Percentiles rank a stretch among this genome's conserved stretches.
These are phyloP conservation scores for Neelides folsomi DNA, from an alignment of 2,888 invertebrate species.

Conservation along the genomic window DNA sequence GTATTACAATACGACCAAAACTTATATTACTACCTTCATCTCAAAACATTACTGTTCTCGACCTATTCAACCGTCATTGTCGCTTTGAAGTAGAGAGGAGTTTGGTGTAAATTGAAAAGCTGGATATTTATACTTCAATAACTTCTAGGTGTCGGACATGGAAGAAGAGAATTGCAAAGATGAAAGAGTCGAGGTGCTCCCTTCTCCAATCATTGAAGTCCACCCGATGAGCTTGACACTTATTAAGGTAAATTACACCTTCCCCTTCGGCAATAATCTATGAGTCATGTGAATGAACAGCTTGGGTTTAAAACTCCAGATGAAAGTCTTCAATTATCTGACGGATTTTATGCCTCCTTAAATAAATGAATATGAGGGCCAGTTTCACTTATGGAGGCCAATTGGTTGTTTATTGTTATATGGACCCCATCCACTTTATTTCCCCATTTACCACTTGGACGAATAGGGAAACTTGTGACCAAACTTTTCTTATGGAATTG, in stretches of 20 bases:
- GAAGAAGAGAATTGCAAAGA: conserved; percentile 56
- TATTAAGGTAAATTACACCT: conserved; percentile 46
- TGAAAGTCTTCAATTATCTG: too few species aligned
- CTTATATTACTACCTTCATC: too few species aligned
- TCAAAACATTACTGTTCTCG: neutral
- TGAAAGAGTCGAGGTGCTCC: conserved; percentile 46
- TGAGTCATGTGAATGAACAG: too few species aligned
- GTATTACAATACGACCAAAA: conserved; percentile 36
- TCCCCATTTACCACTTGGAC: too few species aligned
- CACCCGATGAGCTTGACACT: conserved; percentile 57
- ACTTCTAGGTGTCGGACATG: conserved; percentile 43
- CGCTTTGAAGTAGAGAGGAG: neutral
- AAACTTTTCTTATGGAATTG: too few species aligned
- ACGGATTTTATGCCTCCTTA: too few species aligned
- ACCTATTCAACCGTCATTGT: neutral
- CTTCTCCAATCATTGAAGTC: conserved; percentile 53
- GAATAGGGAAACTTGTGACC: too few species aligned
- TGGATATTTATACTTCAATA: neutral
- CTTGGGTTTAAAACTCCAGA: too few species aligned
- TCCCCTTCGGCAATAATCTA: neutral
- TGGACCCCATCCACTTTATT: too few species aligned
- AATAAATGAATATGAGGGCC: too few species aligned
- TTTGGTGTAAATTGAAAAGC: neutral
- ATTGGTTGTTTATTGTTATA: too few species aligned
- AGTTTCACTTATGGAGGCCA: too few species aligned